Conservation (phyloP, 2,888 invertebrate species). For the Sarcophaga carnaria region DNA sequence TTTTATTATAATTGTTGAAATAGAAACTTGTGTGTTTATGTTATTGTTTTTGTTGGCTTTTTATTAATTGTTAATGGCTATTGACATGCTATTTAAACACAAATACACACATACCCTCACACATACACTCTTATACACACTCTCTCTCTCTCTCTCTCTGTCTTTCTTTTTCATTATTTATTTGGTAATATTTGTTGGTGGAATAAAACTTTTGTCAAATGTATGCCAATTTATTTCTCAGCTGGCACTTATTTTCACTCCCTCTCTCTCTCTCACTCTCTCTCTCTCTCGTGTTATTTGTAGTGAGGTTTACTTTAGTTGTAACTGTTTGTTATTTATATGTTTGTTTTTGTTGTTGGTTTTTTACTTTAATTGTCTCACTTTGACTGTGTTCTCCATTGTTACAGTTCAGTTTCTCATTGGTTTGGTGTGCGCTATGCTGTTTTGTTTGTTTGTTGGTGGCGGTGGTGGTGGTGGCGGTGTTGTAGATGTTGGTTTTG, state of each 20-base stretch:
- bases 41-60: constrained; percentile 37
- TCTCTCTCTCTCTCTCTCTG: background rate
- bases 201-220: constrained; percentile 1
- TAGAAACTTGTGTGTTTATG: constrained; percentile 6
- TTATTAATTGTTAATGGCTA: constrained; percentile 53
- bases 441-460: background rate
- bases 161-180: too few species aligned
- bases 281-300: too few species aligned
- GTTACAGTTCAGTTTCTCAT: too few species aligned
- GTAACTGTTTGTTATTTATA: background rate
- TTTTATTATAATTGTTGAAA: constrained; percentile 31
- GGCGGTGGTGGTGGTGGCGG: background rate
- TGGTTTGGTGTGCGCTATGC: background rate
- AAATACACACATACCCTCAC: background rate
- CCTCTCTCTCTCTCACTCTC: too few species aligned
- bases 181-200: background rate
- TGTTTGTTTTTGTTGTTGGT: background rate
- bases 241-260: background rate
- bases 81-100: constrained; percentile 23
- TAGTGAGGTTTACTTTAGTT: too few species aligned
- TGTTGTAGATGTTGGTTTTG: background rate
- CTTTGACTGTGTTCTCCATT: background rate
- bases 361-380: constrained; percentile 10
- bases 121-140: background rate
- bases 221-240: constrained; percentile 12